Percentiles rank a stretch among this genome's conserved stretches.
These are phyloP conservation scores for Campoletis sonorensis DNA, from an alignment of 1,140 invertebrate genomes.

Conservation along the genomic window DNA sequence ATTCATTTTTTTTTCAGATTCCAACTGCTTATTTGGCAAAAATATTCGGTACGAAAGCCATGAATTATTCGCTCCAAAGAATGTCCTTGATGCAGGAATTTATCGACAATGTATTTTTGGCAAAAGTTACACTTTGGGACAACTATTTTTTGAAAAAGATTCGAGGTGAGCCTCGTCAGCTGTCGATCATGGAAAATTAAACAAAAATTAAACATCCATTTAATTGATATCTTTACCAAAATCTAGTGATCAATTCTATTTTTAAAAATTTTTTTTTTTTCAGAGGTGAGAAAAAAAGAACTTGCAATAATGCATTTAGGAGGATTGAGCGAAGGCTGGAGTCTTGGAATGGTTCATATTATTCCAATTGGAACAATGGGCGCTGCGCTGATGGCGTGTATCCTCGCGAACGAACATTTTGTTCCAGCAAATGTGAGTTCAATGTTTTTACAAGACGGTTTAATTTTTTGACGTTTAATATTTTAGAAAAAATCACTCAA, in stretches of 20 bases:
- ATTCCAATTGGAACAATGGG: conserved; percentile 58
- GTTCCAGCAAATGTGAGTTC: conserved; percentile 46
- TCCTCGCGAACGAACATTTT: conserved; percentile 48
- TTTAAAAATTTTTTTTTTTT: conserved; percentile 26
- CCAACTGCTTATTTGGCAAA: conserved; percentile 56
- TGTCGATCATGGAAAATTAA: not conserved
- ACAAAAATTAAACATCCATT: too few relatives aligned
- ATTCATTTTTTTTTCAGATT: conserved; percentile 39
- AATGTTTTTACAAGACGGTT: not conserved
- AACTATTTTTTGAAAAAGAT: conserved; percentile 49
- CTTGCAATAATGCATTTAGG: conserved; percentile 56
- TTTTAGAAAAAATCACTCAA: too few relatives aligned
- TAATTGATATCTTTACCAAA: too few relatives aligned
- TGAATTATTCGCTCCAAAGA: conserved; percentile 53
- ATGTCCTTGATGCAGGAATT: conserved; percentile 57
- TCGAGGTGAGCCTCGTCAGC: conserved; percentile 40
- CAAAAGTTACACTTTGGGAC: conserved; percentile 59
- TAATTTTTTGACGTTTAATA: too few relatives aligned
- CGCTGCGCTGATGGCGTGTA: conserved; percentile 51
- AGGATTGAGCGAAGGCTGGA: conserved; percentile 58
- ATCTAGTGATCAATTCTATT: not conserved
- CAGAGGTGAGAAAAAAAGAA: conserved; percentile 55
- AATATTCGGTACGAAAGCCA: conserved; percentile 51
- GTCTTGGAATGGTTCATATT: conserved; percentile 58
- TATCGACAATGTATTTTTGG: conserved; percentile 56